Evolutionary conservation across 2,888 invertebrate genomes (phyloP).

Genomic region (Agrenia bidenticulata): DNA sequence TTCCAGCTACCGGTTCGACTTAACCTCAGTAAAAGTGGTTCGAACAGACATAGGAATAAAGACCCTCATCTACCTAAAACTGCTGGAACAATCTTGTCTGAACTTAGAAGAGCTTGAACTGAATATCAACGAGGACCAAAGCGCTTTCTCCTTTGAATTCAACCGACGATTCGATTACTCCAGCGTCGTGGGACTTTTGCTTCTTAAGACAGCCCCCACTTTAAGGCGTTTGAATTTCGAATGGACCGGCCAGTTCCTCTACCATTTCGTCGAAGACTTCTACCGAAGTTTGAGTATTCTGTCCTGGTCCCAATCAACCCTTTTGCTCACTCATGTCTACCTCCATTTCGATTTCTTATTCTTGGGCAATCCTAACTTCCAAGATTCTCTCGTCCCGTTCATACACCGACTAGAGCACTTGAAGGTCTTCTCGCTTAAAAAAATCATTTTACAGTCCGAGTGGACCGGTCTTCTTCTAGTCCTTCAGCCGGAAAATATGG

Average conservation of each 20-base stretch:
- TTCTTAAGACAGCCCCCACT: slow-evolving; percentile 25
- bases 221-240: slow-evolving; percentile 34
- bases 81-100: slow-evolving; percentile 22
- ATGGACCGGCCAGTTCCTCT: slow-evolving; percentile 36
- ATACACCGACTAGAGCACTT: slow-evolving; percentile 32
- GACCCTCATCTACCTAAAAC: slow-evolving; percentile 20
- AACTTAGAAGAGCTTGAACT: slow-evolving; percentile 34
- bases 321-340: slow-evolving; percentile 32
- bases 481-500: slow-evolving; percentile 30
- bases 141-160: too few species aligned
- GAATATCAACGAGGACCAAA: slow-evolving; percentile 17
- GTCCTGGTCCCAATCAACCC: slow-evolving; percentile 22
- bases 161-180: slow-evolving; percentile 34
- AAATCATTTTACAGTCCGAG: slow-evolving; percentile 40
- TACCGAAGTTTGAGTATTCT: slow-evolving; percentile 34
- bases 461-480: neutral
- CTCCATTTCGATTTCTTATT: slow-evolving; percentile 45
- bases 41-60: too few species aligned
- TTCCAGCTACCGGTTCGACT: too few species aligned
- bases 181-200: slow-evolving; percentile 30
- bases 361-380: slow-evolving; percentile 41
- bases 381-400: slow-evolving; percentile 38
- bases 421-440: slow-evolving; percentile 32
- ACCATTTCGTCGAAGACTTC: slow-evolving; percentile 42
- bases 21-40: too few species aligned